These are phyloP conservation scores for Microdon myrmicae DNA, from an alignment of 2,888 invertebrate genomes.

Conservation along the genomic window DNA sequence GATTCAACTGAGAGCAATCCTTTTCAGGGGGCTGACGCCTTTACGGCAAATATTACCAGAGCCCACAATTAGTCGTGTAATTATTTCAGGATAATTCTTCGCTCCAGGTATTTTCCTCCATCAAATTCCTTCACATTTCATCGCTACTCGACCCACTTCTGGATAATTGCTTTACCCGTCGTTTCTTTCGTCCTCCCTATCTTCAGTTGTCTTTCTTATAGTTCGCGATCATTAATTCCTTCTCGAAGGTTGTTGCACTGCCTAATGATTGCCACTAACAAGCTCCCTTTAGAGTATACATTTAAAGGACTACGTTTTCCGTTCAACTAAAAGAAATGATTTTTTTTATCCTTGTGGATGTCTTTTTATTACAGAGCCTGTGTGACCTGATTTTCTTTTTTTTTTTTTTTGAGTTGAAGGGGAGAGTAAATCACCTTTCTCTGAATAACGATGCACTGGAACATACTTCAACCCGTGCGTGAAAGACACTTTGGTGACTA, in stretches of 20 bases:
- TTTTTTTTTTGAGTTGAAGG: slow-evolving; percentile 2
- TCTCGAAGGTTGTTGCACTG: slow-evolving; percentile 37
- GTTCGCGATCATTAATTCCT: slow-evolving; percentile 27
- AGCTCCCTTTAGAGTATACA: slow-evolving; percentile 24
- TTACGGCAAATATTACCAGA: too few species aligned
- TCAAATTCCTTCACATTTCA: slow-evolving; percentile 19
- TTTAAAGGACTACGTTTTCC: slow-evolving; percentile 17
- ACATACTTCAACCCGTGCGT: too few species aligned
- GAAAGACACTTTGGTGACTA: too few species aligned
- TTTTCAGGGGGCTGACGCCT: too few species aligned
- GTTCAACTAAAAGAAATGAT: slow-evolving; percentile 14
- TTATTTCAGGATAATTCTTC: slow-evolving; percentile 47
- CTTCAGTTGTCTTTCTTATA: too few species aligned
- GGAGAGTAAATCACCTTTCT: slow-evolving; percentile 2
- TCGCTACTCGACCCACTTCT: slow-evolving; percentile 24
- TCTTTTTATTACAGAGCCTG: slow-evolving; percentile 16
- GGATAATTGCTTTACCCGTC: slow-evolving; percentile 44
- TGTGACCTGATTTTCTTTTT: slow-evolving; percentile 46
- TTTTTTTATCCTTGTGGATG: slow-evolving; percentile 2
- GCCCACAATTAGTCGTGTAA: slow-evolving; percentile 44
- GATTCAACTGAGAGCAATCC: too few species aligned
- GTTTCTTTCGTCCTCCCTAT: neutral
- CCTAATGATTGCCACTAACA: slow-evolving; percentile 18
- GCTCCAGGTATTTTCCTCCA: slow-evolving; percentile 11
- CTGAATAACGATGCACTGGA: too few species aligned